Percentiles rank a stretch among this genome's conserved stretches.
Conservation (phyloP, 2,888 invertebrate species). For the Cataglyphis albicans region DNA sequence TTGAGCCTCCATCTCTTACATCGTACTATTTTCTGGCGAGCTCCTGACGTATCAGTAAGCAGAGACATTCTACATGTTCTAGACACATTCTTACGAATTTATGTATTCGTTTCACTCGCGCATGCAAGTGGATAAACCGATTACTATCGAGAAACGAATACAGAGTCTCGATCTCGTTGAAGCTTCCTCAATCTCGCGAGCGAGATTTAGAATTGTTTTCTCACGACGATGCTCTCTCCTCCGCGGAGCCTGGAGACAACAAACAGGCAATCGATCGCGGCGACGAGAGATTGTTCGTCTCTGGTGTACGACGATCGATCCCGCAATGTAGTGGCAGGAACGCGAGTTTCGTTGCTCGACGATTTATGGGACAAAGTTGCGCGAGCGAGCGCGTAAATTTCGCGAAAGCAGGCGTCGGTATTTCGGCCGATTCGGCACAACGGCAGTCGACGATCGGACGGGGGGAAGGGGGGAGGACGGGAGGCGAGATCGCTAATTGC, state of each 20-base stretch:
- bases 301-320: constrained; percentile 34
- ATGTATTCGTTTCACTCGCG: constrained; percentile 7
- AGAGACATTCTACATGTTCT: background rate
- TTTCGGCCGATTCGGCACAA: constrained; percentile 27
- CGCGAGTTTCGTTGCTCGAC: constrained; percentile 45
- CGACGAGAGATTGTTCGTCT: constrained; percentile 39
- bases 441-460: constrained; percentile 39
- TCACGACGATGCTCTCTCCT: constrained; percentile 1
- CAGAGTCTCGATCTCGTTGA: background rate
- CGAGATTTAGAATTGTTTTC: constrained; percentile 43
- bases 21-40: constrained; percentile 3
- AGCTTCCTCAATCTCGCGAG: background rate
- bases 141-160: background rate
- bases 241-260: constrained; percentile 23
- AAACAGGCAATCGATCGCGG: constrained; percentile 34
- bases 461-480: background rate
- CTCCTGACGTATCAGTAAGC: background rate
- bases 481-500: constrained; percentile 25
- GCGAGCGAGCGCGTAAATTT: constrained; percentile 37
- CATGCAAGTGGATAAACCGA: constrained; percentile 18
- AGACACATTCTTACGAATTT: background rate
- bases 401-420: constrained; percentile 37
- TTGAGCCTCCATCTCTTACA: constrained; percentile 15
- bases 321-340: constrained; percentile 19
- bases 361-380: constrained; percentile 31